A percentile compares a stretch with the other conserved stretches of the same genome.
These are phyloP conservation scores for Apomyelois bistriatella DNA, from an alignment of 2,888 invertebrate genomes.

Conservation along the genomic window DNA sequence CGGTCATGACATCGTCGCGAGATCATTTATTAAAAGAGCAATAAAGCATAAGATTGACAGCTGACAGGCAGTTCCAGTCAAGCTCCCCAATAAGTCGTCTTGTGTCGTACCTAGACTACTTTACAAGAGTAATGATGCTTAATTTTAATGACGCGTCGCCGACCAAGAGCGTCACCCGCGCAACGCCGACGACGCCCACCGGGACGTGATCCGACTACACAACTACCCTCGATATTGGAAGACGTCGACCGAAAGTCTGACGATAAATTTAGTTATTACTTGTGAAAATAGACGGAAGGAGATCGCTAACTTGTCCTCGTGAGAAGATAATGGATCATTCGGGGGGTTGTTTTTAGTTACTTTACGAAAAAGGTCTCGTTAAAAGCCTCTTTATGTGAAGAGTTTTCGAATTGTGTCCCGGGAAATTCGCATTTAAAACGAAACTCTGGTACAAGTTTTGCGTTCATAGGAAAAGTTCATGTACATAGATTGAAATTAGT, in stretches of 20 bases:
- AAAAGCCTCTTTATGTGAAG: slow-evolving; percentile 72
- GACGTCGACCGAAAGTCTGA: slow-evolving; percentile 69
- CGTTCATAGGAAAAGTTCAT: slow-evolving; percentile 51
- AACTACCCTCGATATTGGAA: slow-evolving; percentile 68
- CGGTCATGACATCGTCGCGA: slow-evolving; percentile 30
- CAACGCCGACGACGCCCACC: slow-evolving; percentile 29
- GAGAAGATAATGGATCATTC: slow-evolving; percentile 79
- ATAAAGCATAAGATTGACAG: slow-evolving; percentile 69
- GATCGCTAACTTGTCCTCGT: slow-evolving; percentile 78
- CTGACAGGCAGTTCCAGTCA: slow-evolving; percentile 53
- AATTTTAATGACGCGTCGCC: slow-evolving; percentile 78
- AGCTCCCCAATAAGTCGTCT: slow-evolving; percentile 69
- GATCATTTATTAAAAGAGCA: slow-evolving; percentile 69
- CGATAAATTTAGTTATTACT: slow-evolving; percentile 81
- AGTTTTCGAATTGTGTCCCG: slow-evolving; percentile 65
- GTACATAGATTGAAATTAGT: slow-evolving; percentile 36
- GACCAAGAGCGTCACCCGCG: slow-evolving; percentile 47
- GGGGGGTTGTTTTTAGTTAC: slow-evolving; percentile 71
- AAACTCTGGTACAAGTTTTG: slow-evolving; percentile 51
- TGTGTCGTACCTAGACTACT: slow-evolving; percentile 60
- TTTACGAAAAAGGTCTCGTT: slow-evolving; percentile 70
- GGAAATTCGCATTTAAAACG: slow-evolving; percentile 53
- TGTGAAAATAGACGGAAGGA: slow-evolving; percentile 79
- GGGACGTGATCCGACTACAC: slow-evolving; percentile 63
- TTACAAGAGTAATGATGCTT: slow-evolving; percentile 78